A percentile compares a stretch with the other conserved stretches of the same genome.
phyloP scores from a whole-genome alignment of 37 sponge, comb jelly and placozoan species.

The Hexactinellida sp. region DNA sequence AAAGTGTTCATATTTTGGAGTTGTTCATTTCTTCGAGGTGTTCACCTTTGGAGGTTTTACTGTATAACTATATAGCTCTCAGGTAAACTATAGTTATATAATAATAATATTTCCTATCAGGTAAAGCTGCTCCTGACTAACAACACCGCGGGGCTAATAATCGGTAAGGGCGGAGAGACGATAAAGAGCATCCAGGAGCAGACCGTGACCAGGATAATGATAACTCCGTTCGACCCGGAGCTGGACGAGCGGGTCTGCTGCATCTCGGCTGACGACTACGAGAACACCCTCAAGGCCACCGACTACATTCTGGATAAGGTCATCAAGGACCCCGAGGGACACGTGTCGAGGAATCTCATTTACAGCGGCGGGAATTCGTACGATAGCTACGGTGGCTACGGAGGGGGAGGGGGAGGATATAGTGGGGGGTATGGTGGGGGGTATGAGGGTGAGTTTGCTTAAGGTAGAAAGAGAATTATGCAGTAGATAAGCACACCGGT shows the following conservation, averaged over 20 bases:
- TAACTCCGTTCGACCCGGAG: conserved; percentile 24
- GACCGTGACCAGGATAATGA: conserved; percentile 51
- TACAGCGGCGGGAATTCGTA: neutral
- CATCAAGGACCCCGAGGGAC: conserved; percentile 32
- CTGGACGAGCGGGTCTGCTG: conserved; percentile 63
- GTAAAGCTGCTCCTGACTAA: conserved; percentile 72
- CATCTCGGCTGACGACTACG: conserved; percentile 29
- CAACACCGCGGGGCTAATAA: conserved; percentile 77
- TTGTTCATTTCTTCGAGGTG: too few species aligned
- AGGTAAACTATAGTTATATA: too few species aligned
- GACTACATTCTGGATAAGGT: conserved; percentile 30
- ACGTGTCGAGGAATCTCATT: conserved; percentile 39
- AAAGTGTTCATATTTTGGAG: too few species aligned
- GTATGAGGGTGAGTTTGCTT: neutral
- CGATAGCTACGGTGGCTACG: neutral
- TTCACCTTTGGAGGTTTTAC: too few species aligned
- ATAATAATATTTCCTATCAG: too few species aligned
- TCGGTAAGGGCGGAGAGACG: conserved; percentile 75
- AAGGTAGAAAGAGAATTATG: too few species aligned
- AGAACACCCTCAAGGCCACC: conserved; percentile 32
- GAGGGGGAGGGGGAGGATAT: neutral
- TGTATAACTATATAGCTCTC: too few species aligned
- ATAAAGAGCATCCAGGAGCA: conserved; percentile 68
- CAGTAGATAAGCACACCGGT: too few species aligned
- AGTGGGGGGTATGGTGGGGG: neutral